Conservation (phyloP, 2,888 invertebrate species). For the Polydrusus pterygomalis region DNA sequence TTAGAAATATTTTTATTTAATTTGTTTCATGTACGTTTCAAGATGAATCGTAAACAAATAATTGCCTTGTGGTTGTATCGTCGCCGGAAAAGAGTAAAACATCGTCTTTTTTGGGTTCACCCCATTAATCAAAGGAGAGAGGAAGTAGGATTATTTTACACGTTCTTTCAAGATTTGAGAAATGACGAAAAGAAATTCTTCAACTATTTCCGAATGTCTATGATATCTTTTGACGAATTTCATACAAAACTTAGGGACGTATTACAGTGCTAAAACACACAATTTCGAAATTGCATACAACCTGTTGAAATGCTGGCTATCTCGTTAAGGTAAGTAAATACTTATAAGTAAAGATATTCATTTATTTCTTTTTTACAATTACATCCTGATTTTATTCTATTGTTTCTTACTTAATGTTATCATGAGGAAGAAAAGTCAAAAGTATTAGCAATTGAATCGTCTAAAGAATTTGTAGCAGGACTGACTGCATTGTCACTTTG, state of each 20-base stretch:
- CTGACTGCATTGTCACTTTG: slow-evolving; percentile 1
- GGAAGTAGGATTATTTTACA: slow-evolving; percentile 1
- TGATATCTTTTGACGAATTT: slow-evolving; percentile 1
- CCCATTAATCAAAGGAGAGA: neutral
- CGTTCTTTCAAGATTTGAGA: neutral
- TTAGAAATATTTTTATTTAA: neutral
- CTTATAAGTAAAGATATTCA: neutral
- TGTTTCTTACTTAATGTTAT: neutral
- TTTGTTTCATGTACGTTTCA: neutral
- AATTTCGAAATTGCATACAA: slow-evolving; percentile 5
- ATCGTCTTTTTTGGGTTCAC: no score
- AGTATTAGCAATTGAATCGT: neutral
- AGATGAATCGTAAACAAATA: slow-evolving; percentile 2
- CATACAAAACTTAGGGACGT: neutral
- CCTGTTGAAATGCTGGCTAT: slow-evolving; percentile 5
- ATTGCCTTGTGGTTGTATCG: no score
- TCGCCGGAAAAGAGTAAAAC: no score
- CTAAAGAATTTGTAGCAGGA: neutral
- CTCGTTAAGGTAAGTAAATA: slow-evolving; percentile 3
- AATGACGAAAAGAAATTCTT: neutral
- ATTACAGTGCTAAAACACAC: neutral
- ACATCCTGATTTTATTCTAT: neutral
- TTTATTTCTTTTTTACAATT: neutral
- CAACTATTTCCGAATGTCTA: neutral
- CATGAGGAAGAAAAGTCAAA: slow-evolving; percentile 3